Conservation (phyloP, 2,797 vertebrate species). For the Phaenicophaeus curvirostris region DNA sequence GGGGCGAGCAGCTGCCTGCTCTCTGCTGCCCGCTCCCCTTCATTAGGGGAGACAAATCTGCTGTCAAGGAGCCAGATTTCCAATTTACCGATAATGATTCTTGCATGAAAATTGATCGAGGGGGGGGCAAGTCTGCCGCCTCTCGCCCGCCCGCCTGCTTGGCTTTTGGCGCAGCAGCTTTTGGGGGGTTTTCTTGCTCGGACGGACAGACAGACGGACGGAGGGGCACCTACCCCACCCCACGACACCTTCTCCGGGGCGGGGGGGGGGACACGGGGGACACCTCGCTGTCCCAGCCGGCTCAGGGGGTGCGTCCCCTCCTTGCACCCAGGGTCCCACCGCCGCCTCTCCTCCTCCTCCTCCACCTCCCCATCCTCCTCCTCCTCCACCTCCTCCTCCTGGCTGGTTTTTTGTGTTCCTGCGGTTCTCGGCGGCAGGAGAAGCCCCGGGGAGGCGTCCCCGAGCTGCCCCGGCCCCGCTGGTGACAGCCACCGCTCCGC, state of each 20-base stretch:
- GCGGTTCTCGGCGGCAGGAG: constrained; percentile 68
- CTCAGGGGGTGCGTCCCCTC: too few relatives aligned
- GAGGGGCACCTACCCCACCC: too few relatives aligned
- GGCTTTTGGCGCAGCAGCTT: neutral
- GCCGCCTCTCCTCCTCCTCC: neutral
- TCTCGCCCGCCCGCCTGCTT: constrained; percentile 27
- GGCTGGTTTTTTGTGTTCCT: neutral
- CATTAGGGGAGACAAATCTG: constrained; percentile 89
- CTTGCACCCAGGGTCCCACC: too few relatives aligned
- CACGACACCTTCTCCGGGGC: too few relatives aligned
- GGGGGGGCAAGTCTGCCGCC: constrained; percentile 42
- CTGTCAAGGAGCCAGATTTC: constrained; percentile 88
- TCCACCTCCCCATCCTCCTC: neutral
- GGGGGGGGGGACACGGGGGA: too few relatives aligned
- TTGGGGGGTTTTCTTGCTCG: neutral
- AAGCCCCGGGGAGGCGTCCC: neutral
- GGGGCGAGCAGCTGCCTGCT: constrained; percentile 84
- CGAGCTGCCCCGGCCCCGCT: neutral
- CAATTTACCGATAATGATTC: constrained; percentile 93
- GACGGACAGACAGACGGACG: neutral
- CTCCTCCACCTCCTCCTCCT: constrained; percentile 21
- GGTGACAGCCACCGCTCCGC: neutral
- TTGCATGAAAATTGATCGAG: constrained; percentile 87
- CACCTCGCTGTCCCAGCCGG: too few relatives aligned
- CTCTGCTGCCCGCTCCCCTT: constrained; percentile 84